Evolutionary conservation across 2,113 vertebrate genomes (phyloP).

Genomic region (Heteronetta atricapilla): DNA sequence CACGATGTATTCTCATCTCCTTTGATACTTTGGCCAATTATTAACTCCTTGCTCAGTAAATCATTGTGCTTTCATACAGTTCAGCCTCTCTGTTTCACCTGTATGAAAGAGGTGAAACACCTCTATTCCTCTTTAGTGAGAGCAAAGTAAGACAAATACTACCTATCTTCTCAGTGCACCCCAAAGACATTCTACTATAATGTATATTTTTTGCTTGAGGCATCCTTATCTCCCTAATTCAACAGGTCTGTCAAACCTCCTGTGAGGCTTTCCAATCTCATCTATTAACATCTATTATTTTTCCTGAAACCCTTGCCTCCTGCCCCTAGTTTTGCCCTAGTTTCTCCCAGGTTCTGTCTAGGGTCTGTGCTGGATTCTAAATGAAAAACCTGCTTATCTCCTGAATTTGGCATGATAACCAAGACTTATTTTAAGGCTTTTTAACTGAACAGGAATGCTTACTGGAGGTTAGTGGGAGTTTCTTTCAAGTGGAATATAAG

Average conservation of each 20-base stretch:
- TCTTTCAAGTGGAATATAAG: neutral
- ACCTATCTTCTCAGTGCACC: neutral
- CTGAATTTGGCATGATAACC: neutral
- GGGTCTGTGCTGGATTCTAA: neutral
- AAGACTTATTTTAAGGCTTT: neutral
- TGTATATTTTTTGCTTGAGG: accelerated
- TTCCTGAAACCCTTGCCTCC: neutral
- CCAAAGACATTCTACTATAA: neutral
- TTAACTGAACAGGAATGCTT: neutral
- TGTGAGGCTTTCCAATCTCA: neutral
- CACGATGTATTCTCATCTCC: neutral
- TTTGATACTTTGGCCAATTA: neutral
- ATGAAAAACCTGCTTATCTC: neutral
- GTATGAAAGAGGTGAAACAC: neutral
- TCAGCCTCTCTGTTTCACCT: neutral
- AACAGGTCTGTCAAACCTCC: neutral
- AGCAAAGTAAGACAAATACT: neutral
- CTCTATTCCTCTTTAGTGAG: neutral
- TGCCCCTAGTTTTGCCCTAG: neutral
- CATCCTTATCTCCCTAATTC: neutral
- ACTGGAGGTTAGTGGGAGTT: neutral
- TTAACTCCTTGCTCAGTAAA: neutral
- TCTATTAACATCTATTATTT: neutral
- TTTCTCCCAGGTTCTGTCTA: neutral
- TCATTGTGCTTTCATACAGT: neutral